Base-by-base conservation (phyloP, 2,888 invertebrate species). In the Pteria penguin region DNA sequence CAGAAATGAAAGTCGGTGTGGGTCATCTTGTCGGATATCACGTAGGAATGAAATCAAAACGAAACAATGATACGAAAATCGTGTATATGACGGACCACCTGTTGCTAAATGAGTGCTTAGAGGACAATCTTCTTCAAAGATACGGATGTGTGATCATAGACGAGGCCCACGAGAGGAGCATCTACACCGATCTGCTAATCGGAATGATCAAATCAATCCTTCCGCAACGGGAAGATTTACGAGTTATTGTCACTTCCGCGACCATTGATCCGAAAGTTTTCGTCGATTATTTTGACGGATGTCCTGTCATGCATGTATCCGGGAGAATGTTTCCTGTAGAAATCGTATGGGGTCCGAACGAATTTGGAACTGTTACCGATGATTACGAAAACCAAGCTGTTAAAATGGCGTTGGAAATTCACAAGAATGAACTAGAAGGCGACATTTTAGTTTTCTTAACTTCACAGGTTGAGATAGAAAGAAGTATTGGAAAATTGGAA, bases 371-470 rank as follows among this genome's bases (percentile, higher is more conserved):
- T n/a, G 75, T 78, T 14, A 78, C 75, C 69, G 81, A 87, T 18
- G 68, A 86, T 27, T 84, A 88, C 54, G 82, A 87, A 54, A 72
- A 67, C 18, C 85, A 82, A 65, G 88, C 91, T 11, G 79, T 92
- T 1, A 63, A 83, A 14, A 90, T 87, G 69, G 89, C 88, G 4
- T 60, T 86, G 2, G 80, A 88, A 22, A 85, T 92, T 32, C 90
- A 91, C 74, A 33, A 65, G 8, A 75, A 75, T 24, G 84, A 84
- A 67, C 76, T 81, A 11, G 67, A 58, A 11, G 92, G 92, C 2
- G 91, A 92, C 75, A 88, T 92, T 70, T 87, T 93, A 2, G 92
- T 92, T 0, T 93, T 93, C 81, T 69, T 91, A 18, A 88, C 91
- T 4, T 82, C 90, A n/a, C 87, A 88, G 14, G 52, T 84, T 22